Base-by-base conservation (phyloP, 2,113 vertebrate species). In the Gavialis gangeticus region DNA sequence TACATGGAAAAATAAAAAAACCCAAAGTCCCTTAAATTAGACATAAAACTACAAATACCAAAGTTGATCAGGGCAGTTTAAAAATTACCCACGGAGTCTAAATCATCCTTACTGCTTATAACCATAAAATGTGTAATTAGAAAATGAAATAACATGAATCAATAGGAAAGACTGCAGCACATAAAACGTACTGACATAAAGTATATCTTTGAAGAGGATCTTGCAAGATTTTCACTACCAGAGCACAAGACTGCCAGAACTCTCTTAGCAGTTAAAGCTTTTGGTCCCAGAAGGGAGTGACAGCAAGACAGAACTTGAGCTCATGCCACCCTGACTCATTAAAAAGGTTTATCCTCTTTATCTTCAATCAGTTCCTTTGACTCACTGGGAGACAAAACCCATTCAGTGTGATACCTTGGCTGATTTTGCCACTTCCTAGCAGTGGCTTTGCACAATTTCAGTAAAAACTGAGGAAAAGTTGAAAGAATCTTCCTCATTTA, bases 141-240 rank as follows among this genome's bases (percentile, higher is more conserved):
- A 64, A 77, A 91, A 79, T 82, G 19, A 17, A 89, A 34, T 59
- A 85, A 2, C 75, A 84, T 27, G 84, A 79, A 64, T 12, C 83
- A 79, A 79, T 84, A 86, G 14, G 12, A 79, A 94, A 76, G 46
- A 93, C 85, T 80, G 77, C 54, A 89, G 87, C 27, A 82, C 18
- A 17, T 85, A 57, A 67, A 60, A 79, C 24, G 73, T 90, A 95
- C 93, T 94, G 89, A 95, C 82, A 76, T 46, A 11, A 85, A 93
- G 81, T 17, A 83, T 71, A 71, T 89, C 80, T 84, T 87, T n/a
- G 63, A 56, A 93, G 57, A 92, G 89, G 84, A 27, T 89, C 69
- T 89, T 94, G 19, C 77, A 91, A 95, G 57, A 89, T 64, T 92
- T 85, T 92, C 18, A 82, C n/a, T 87, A 93, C 96, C 92, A 91